These are phyloP conservation scores for Glareola pratincola DNA, from an alignment of 2,113 vertebrate genomes.

Conservation along the genomic window DNA sequence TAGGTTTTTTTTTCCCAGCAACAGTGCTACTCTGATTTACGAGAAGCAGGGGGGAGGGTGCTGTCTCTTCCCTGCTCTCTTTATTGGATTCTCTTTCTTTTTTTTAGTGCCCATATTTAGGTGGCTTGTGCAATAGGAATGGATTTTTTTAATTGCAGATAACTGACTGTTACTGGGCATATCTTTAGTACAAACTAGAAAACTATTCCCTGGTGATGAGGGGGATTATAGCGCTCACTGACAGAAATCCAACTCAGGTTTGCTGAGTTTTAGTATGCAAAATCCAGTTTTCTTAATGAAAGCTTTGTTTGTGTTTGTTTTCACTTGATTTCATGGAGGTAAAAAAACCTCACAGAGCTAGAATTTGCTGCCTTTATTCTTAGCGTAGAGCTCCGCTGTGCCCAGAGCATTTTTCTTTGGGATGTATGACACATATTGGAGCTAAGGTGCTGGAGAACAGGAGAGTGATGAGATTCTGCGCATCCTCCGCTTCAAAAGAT, in stretches of 20 bases:
- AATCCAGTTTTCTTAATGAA: neutral
- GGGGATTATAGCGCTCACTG: neutral
- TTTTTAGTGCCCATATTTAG: neutral
- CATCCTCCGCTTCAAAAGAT: neutral
- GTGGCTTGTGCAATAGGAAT: neutral
- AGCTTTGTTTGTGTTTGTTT: conserved; percentile 16
- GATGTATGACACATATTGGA: neutral
- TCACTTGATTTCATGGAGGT: neutral
- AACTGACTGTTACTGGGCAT: neutral
- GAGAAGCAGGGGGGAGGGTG: neutral
- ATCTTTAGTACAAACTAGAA: neutral
- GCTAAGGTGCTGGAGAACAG: neutral
- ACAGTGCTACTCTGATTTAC: neutral
- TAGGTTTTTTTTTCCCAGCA: neutral
- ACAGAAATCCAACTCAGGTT: neutral
- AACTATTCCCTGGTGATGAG: neutral
- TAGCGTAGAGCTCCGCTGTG: neutral
- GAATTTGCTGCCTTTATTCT: neutral
- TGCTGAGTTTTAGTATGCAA: neutral
- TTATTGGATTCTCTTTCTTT: conserved; percentile 6
- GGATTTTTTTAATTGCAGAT: conserved; percentile 27
- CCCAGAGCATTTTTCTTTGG: neutral
- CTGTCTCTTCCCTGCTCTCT: neutral
- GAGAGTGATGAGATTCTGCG: neutral
- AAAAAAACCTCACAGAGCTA: neutral